Evolutionary conservation across 2,888 invertebrate genomes (phyloP).

Genomic region (Saturnia japonica): DNA sequence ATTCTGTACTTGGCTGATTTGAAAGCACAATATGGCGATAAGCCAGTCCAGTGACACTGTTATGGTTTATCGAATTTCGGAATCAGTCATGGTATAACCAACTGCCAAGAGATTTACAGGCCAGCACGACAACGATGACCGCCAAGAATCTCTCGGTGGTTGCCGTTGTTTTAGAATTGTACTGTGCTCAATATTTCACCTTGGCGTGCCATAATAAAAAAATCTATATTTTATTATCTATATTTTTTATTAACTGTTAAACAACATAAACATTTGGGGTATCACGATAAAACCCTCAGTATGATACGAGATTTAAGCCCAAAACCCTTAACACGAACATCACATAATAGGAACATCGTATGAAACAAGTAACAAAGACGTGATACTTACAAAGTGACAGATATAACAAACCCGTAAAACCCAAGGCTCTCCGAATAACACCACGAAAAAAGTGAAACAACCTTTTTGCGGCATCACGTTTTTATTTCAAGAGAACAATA

Average conservation of each 20-base stretch:
- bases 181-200: too few relatives aligned
- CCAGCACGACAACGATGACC: too few relatives aligned
- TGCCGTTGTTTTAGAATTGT: too few relatives aligned
- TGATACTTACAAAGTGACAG: slow-evolving; percentile 18
- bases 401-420: slow-evolving; percentile 17
- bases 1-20: too few relatives aligned
- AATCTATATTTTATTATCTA: background rate
- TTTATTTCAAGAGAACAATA: slow-evolving; percentile 20
- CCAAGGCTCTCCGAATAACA: slow-evolving; percentile 18
- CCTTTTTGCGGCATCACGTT: slow-evolving; percentile 19
- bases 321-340: slow-evolving; percentile 8
- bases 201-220: too few relatives aligned
- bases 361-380: slow-evolving; percentile 11
- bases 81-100: too few relatives aligned
- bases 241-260: background rate
- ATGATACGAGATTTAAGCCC: slow-evolving; percentile 5
- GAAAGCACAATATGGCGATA: too few relatives aligned
- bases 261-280: background rate
- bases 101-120: too few relatives aligned
- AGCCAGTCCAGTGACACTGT: too few relatives aligned
- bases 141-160: too few relatives aligned
- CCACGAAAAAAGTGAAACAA: slow-evolving; percentile 19
- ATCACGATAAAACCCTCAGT: background rate
- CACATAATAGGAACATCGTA: slow-evolving; percentile 11
- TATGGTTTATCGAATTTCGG: too few relatives aligned